phyloP scores from a whole-genome alignment of 2,797 vertebrate species.

The Stomatorhinus walkeri region DNA sequence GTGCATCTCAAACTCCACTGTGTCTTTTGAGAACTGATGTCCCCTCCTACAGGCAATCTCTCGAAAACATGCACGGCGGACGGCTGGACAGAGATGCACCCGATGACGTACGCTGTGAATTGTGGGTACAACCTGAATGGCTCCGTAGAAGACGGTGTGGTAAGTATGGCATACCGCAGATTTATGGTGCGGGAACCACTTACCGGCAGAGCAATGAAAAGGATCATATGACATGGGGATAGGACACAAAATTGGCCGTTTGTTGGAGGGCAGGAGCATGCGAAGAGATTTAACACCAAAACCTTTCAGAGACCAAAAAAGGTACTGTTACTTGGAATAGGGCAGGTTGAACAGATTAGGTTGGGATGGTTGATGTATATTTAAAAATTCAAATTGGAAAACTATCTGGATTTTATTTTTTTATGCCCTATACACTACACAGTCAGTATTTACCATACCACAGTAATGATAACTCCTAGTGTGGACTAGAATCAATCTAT shows the following conservation, averaged over 20 bases:
- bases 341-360: neutral
- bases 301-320: neutral
- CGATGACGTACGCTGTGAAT: conserved; percentile 54
- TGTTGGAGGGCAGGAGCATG: neutral
- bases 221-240: neutral
- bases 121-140: conserved; percentile 71
- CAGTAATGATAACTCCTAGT: neutral
- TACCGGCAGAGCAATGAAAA: neutral
- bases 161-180: conserved; percentile 32
- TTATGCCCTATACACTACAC: neutral
- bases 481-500: neutral
- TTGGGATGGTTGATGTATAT: neutral
- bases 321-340: neutral
- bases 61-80: conserved; percentile 73
- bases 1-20: neutral
- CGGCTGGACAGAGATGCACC: conserved; percentile 70
- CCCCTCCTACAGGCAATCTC: conserved; percentile 69
- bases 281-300: neutral
- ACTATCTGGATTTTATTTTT: neutral
- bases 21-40: neutral
- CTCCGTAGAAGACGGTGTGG: conserved; percentile 44
- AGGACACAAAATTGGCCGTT: neutral
- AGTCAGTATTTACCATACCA: neutral
- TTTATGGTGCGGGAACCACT: neutral
- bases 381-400: neutral